Evolutionary conservation across 1,140 invertebrate genomes (phyloP), one percentile per base, ranked within the genome.

Genomic region (Ruditapes philippinarum): DNA sequence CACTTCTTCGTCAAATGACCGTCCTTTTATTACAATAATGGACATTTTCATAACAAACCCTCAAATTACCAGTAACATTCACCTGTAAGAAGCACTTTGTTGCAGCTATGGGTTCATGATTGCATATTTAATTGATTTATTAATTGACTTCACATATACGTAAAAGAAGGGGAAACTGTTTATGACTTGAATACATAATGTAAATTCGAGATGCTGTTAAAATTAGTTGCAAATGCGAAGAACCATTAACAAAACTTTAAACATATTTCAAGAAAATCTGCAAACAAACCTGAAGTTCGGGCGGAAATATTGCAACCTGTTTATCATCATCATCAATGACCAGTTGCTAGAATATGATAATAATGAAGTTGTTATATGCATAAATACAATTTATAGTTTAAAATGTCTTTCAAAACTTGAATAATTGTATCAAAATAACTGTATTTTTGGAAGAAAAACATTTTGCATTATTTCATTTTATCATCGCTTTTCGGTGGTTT

Each of bases 261-360:
- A n/a, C n/a, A n/a, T n/a, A n/a, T n/a, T n/a, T n/a, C n/a, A n/a
- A n/a, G n/a, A n/a, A n/a, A n/a, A n/a, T n/a, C n/a, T n/a, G n/a
- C n/a, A n/a, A n/a, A n/a, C n/a, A n/a, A n/a, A 84, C 82, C 82
- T 84, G 62, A 22, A 84, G 33, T 54, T 84, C 82, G 7, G 82
- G 65, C 22, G 82, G 82, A 42, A 84, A 84, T 70, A 84, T 84
- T 17, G 82, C 9, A 9, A 73, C 82, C 38, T 84, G 82, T 1
- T 28, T 17, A 36, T 49, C 40, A 33, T 4, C 73, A 19, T 9
- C 7, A 76, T n/a, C 14, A 9, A 19, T 40, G 17, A 28, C 25
- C 7, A 14, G 5, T 28, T 5, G 5, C 57, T 62, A n/a, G 1
- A 62, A 28, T 62, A 28, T 28, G 28, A 57, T 57, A 22, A n/a